Percentiles rank a stretch among this genome's conserved stretches.
phyloP scores from a whole-genome alignment of 2,113 vertebrate species.

The Danio rerio region GRCz12tu NC_133190.1:20059001-20059500 shows the following conservation, averaged over 20 bases:
- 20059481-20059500: neutral
- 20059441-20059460: neutral
- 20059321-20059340: conserved; percentile 12
- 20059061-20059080: neutral
- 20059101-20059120: neutral
- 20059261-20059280: conserved; percentile 23
- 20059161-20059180: conserved; percentile 26
- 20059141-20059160: conserved; percentile 8
- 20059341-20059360: neutral
- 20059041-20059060: neutral
- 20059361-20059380: neutral
- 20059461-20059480: neutral
- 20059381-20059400: neutral
- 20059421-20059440: neutral
- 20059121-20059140: conserved; percentile 18
- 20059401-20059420: neutral
- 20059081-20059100: neutral
- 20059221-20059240: neutral
- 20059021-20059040: neutral
- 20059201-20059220: conserved; percentile 20
- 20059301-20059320: conserved; percentile 16
- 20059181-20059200: conserved; percentile 30
- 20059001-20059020: neutral
- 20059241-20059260: conserved; percentile 34
- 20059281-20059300: conserved; percentile 5